Conservation (phyloP, 1,140 invertebrate genomes). For the Pseudomyrmex flavicornis region DNA sequence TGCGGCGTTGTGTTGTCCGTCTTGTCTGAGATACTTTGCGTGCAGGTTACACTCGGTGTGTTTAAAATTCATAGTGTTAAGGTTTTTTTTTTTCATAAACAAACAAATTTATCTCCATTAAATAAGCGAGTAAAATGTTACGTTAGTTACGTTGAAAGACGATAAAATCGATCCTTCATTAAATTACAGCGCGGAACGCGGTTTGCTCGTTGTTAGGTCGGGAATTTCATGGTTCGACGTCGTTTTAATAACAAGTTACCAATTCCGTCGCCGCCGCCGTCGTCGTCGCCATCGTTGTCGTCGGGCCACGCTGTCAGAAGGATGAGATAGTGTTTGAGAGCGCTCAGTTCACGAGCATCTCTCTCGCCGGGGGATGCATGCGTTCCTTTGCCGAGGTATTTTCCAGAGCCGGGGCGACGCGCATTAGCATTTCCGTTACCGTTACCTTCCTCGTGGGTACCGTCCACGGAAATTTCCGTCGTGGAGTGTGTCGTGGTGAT, state of each 20-base stretch:
- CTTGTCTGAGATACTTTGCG: conserved; percentile 76
- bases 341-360: conserved; percentile 38
- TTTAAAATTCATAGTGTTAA: no score
- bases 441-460: conserved; percentile 70
- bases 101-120: no score
- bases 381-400: conserved; percentile 47
- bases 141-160: neutral
- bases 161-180: conserved; percentile 18
- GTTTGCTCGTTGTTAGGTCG: conserved; percentile 9
- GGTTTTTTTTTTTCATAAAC: no score
- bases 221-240: conserved; percentile 47
- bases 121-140: conserved; percentile 1
- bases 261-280: conserved; percentile 23
- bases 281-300: conserved; percentile 17
- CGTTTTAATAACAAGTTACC: conserved; percentile 49
- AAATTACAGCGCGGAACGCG: conserved; percentile 27
- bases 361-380: conserved; percentile 46
- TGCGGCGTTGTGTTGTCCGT: no score
- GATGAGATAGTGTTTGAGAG: conserved; percentile 48
- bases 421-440: conserved; percentile 81
- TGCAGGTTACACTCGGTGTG: conserved; percentile 48
- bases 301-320: neutral
- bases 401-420: conserved; percentile 45
- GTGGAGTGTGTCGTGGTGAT: conserved; percentile 35
- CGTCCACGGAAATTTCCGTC: conserved; percentile 71